Percentiles rank a stretch among this genome's conserved stretches.
Evolutionary conservation across 2,888 invertebrate species (phyloP).

Genomic region (Diarsia brunnea): DNA sequence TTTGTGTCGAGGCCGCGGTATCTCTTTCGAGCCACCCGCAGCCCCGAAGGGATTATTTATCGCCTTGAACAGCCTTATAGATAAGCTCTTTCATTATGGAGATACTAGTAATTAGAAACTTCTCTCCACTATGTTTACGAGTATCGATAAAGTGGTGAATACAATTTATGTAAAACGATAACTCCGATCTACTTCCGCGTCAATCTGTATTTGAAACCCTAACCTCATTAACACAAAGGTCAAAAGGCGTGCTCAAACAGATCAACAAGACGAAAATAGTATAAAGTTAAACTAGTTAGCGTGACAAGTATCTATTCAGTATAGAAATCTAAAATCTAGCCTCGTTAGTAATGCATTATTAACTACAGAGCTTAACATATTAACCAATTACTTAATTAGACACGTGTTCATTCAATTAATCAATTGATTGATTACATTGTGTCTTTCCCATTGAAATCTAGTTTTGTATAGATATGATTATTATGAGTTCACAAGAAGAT

Average conservation of each 20-base stretch:
- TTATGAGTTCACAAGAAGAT: not conserved
- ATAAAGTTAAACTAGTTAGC: conserved; percentile 1
- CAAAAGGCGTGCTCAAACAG: not conserved
- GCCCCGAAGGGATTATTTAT: no score
- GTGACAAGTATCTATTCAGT: not conserved
- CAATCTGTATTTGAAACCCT: not conserved
- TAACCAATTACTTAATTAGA: conserved; percentile 1
- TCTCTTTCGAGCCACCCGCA: no score
- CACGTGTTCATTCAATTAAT: not conserved
- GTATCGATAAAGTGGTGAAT: not conserved
- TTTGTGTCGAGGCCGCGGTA: no score
- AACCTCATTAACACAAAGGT: conserved; percentile 4
- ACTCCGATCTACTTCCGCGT: no score
- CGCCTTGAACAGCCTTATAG: not conserved
- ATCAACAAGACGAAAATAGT: not conserved
- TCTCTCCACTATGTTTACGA: not conserved
- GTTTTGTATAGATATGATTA: not conserved
- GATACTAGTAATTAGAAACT: not conserved
- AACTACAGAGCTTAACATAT: not conserved
- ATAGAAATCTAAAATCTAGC: not conserved
- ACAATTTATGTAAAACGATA: not conserved
- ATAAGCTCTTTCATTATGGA: not conserved
- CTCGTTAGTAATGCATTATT: not conserved
- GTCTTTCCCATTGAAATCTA: not conserved
- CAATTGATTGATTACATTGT: not conserved